Evolutionary conservation across 1,140 invertebrate species (phyloP).

Genomic region (Drosophila melanica): DNA sequence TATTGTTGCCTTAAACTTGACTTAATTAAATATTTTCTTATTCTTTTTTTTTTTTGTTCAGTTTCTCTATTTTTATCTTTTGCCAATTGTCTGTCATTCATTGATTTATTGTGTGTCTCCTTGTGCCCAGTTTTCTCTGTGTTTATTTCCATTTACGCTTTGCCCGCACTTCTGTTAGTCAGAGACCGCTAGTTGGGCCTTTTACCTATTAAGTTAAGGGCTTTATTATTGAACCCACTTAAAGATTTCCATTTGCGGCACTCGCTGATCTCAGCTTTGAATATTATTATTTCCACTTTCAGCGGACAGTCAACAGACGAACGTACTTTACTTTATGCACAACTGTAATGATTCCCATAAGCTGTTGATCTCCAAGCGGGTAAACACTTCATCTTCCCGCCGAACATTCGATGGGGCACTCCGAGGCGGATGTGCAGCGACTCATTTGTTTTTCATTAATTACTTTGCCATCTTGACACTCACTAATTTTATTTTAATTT

Average conservation of each 20-base stretch:
- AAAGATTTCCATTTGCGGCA: neutral
- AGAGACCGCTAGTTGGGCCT: slow-evolving; percentile 2
- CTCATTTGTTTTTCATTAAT: neutral
- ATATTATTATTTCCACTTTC: slow-evolving; percentile 3
- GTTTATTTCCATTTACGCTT: slow-evolving; percentile 11
- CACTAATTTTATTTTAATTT: neutral
- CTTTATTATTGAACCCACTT: neutral
- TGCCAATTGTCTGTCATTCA: slow-evolving; percentile 53
- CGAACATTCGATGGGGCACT: slow-evolving; percentile 4
- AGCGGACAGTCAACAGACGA: neutral
- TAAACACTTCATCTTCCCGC: slow-evolving; percentile 11
- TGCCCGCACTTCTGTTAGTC: neutral
- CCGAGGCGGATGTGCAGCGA: slow-evolving; percentile 22
- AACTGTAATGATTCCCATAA: neutral
- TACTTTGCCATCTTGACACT: slow-evolving; percentile 1
- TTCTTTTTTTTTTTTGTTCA: slow-evolving; percentile 28
- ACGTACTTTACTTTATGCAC: neutral
- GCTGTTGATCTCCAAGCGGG: neutral
- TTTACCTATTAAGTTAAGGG: neutral
- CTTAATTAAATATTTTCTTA: slow-evolving; percentile 72
- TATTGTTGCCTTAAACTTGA: slow-evolving; percentile 74
- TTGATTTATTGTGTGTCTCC: slow-evolving; percentile 57
- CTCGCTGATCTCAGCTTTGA: slow-evolving; percentile 7
- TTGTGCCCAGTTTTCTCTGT: neutral
- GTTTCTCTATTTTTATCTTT: slow-evolving; percentile 62